Evolutionary conservation across 2,113 vertebrate genomes (phyloP), one percentile per base, ranked within the genome.

Genomic region (Lepisosteus oculatus): DNA sequence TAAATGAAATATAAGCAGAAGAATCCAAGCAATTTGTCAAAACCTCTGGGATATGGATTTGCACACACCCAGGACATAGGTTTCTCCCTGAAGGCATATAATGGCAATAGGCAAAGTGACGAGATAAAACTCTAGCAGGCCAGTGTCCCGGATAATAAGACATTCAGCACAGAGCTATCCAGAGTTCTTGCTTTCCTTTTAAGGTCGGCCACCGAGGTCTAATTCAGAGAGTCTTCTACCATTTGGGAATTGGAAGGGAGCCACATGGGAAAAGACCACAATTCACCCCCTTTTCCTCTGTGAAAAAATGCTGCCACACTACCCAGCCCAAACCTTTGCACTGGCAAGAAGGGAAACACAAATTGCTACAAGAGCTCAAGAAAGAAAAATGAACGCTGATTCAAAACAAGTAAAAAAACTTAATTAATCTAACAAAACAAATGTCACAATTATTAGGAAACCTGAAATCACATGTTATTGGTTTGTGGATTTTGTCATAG

Each of bases 401-500:
- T 29, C 29, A 29, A 29, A 29, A 29, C 29, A 29, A 29, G 29
- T 29, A 29, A 29, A 29, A 29, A 29, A 29, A 29, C 29, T 29
- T 29, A 66, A 61, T 47, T 1, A n/a, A 14, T 47, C 12, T 14
- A 13, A 61, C 12, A 57, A 43, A 43, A 13, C 7, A 73, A 67
- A 47, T 56, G 8, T 43, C 51, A 57, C 41, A 65, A 67, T 67
- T 67, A 65, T 54, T 3, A 4, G 15, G 65, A 55, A 13, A 12
- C 9, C 65, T 70, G 82, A 85, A 42, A 44, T 77, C 70, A 64
- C 77, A 82, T 76, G 87, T 72, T 85, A 86, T 90, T 84, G 83
- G 81, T 87, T 85, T 86, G 85, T 85, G 76, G 77, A 84, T 79
- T 76, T 82, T 86, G 83, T 59, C 29, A 76, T 76, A 83, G 83